These are phyloP conservation scores for Aldrovandia affinis DNA, from an alignment of 2,797 vertebrate species.

Conservation along the genomic window DNA sequence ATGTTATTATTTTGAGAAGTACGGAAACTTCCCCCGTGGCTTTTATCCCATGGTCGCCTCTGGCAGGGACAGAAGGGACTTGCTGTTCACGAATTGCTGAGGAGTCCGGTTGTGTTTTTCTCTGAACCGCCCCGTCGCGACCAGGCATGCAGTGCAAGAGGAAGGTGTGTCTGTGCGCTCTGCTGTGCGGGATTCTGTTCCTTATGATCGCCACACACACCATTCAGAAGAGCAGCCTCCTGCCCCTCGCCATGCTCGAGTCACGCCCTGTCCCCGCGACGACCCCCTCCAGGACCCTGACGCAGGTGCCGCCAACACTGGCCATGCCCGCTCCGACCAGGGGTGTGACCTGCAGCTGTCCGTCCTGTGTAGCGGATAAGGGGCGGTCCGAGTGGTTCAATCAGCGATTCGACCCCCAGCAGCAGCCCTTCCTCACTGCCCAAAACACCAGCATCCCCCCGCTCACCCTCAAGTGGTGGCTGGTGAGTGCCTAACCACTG, in stretches of 20 bases:
- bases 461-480: constrained; percentile 68
- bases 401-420: constrained; percentile 61
- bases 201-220: constrained; percentile 70
- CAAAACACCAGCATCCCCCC: constrained; percentile 55
- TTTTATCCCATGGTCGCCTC: background rate
- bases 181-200: constrained; percentile 62
- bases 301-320: background rate
- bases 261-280: constrained; percentile 13
- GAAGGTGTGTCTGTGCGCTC: constrained; percentile 53
- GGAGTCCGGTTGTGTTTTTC: background rate
- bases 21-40: background rate
- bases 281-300: background rate
- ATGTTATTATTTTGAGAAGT: background rate
- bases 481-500: constrained; percentile 64
- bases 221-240: constrained; percentile 56
- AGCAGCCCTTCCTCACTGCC: constrained; percentile 64
- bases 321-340: background rate
- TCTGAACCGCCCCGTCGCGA: background rate
- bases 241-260: constrained; percentile 23
- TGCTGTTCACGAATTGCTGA: background rate
- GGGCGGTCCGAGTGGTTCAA: constrained; percentile 67
- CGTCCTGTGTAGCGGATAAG: constrained; percentile 63
- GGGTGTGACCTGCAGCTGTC: constrained; percentile 60
- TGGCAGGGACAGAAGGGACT: background rate
- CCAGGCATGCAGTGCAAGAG: constrained; percentile 51